phyloP scores from a whole-genome alignment of 2,113 vertebrate genomes.

The Tursiops truncatus region DNA sequence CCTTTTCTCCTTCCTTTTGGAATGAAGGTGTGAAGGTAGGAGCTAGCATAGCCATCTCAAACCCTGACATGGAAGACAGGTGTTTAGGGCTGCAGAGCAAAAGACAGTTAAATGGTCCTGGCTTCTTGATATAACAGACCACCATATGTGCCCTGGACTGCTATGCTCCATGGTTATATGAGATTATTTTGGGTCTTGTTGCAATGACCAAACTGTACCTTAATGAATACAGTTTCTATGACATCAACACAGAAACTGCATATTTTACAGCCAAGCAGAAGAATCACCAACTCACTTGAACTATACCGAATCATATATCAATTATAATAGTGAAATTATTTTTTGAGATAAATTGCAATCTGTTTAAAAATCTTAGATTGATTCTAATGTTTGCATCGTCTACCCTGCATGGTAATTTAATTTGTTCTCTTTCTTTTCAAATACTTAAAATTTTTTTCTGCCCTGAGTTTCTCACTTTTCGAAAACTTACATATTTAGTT shows the following conservation, averaged over 20 bases:
- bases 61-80: not conserved
- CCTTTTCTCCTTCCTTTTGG: not conserved
- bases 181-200: not conserved
- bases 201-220: not conserved
- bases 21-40: not conserved
- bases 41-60: not conserved
- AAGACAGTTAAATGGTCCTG: not conserved
- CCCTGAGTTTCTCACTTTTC: not conserved
- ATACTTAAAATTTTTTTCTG: not conserved
- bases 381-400: not conserved
- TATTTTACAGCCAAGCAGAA: not conserved
- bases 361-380: not conserved
- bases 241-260: not conserved
- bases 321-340: not conserved
- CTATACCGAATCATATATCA: not conserved
- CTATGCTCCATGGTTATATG: not conserved
- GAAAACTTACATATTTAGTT: not conserved
- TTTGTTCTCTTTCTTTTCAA: not conserved
- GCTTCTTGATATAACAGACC: not conserved
- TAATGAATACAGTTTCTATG: not conserved
- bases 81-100: not conserved
- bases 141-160: accelerated
- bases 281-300: not conserved
- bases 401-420: not conserved
- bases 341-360: not conserved